Evolutionary conservation across 2,113 vertebrate genomes (phyloP).

Genomic region (Siphamia tubifer): DNA sequence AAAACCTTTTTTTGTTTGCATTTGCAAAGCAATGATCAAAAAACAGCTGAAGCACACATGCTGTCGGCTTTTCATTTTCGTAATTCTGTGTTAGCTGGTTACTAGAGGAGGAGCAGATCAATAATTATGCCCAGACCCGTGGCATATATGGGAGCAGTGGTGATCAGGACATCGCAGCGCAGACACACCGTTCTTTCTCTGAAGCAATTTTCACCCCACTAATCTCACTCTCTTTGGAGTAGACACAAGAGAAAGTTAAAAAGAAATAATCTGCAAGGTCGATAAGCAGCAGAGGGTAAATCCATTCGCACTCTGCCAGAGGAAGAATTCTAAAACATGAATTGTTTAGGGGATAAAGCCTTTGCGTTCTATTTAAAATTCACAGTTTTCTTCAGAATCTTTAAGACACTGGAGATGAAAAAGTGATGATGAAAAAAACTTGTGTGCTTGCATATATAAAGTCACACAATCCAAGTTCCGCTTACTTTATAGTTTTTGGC

Average conservation of each 20-base stretch:
- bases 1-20: constrained; percentile 51
- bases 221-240: constrained; percentile 35
- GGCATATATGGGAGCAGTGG: constrained; percentile 7
- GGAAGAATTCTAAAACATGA: constrained; percentile 25
- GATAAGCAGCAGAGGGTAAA: constrained; percentile 45
- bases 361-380: constrained; percentile 22
- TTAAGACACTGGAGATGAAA: background rate
- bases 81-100: constrained; percentile 56
- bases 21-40: constrained; percentile 60
- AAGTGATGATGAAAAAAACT: background rate
- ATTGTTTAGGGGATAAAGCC: constrained; percentile 31
- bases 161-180: constrained; percentile 15
- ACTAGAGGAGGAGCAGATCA: constrained; percentile 32
- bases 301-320: constrained; percentile 35
- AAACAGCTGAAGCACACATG: constrained; percentile 39
- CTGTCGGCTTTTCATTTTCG: constrained; percentile 63
- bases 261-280: constrained; percentile 59
- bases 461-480: background rate
- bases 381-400: constrained; percentile 13
- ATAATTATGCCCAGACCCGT: constrained; percentile 35
- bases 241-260: constrained; percentile 42
- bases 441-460: background rate
- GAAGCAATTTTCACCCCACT: constrained; percentile 38
- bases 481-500: background rate
- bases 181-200: constrained; percentile 34